Conservation (phyloP, 2,113 vertebrate species). For the Clarias gariepinus region DNA sequence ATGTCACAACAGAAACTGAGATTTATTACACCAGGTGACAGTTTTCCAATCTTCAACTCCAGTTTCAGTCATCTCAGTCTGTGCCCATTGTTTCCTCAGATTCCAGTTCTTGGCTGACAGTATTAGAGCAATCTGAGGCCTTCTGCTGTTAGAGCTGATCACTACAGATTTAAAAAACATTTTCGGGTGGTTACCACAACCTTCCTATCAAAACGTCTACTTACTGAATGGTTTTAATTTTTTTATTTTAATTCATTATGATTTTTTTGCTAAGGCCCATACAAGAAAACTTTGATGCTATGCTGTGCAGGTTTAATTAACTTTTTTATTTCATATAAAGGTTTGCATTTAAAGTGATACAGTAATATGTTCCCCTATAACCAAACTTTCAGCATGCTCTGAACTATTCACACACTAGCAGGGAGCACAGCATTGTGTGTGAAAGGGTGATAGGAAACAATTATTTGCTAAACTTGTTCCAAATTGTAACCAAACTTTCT, state of each 20-base stretch:
- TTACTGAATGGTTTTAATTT: not conserved
- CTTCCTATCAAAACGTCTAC: not conserved
- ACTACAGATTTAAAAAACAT: not conserved
- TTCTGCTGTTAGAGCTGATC: not conserved
- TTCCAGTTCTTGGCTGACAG: not conserved
- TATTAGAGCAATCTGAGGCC: not conserved
- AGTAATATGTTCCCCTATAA: too few species aligned
- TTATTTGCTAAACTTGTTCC: too few species aligned
- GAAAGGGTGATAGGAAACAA: too few species aligned
- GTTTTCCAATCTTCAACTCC: not conserved
- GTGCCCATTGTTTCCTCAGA: not conserved
- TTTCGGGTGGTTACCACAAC: not conserved
- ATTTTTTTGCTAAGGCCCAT: not conserved
- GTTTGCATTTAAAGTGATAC: too few species aligned
- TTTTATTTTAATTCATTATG: too few species aligned
- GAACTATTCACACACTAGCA: too few species aligned
- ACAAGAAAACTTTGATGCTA: too few species aligned
- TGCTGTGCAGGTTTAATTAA: too few species aligned
- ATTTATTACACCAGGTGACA: not conserved
- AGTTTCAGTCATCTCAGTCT: not conserved
- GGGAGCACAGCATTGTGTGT: too few species aligned
- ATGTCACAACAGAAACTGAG: not conserved
- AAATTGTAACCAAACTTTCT: too few species aligned
- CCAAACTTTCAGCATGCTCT: too few species aligned
- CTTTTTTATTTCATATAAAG: too few species aligned